These are phyloP conservation scores for Rhincodon typus DNA, from an alignment of 2,797 vertebrate genomes.

Conservation along the genomic window DNA sequence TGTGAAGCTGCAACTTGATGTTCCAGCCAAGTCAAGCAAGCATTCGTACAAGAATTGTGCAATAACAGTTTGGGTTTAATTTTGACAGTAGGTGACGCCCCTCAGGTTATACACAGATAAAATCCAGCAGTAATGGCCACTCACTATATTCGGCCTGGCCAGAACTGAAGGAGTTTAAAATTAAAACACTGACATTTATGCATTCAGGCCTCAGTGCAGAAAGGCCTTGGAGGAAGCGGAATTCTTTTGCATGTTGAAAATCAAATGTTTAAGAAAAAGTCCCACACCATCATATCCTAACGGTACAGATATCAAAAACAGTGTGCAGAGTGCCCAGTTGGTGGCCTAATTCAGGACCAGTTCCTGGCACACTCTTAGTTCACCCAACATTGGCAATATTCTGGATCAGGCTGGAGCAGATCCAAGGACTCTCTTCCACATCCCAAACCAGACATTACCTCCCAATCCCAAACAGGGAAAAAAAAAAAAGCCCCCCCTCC, in stretches of 20 bases:
- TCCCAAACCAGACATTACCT: background rate
- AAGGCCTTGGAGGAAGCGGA: background rate
- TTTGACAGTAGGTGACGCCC: background rate
- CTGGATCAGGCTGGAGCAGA: background rate
- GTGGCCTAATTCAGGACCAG: background rate
- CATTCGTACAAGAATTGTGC: background rate
- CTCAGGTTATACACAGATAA: background rate
- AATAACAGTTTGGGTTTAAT: background rate
- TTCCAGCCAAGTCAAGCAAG: background rate
- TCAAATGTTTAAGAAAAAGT: background rate
- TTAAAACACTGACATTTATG: conserved; percentile 17
- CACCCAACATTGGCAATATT: background rate
- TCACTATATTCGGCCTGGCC: too few relatives aligned
- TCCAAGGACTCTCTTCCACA: background rate
- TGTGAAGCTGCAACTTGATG: background rate
- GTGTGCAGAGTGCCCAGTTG: background rate
- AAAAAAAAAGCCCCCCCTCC: background rate
- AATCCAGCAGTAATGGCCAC: background rate
- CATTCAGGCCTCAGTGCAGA: background rate
- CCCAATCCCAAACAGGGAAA: background rate
- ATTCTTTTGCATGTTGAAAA: background rate
- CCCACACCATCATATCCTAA: background rate
- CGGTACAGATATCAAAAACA: background rate
- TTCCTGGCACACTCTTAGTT: background rate
- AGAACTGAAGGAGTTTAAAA: background rate